Evolutionary conservation across 2,888 invertebrate genomes (phyloP), one percentile per base, ranked within the genome.

Genomic region (Periphyllus acericola): DNA sequence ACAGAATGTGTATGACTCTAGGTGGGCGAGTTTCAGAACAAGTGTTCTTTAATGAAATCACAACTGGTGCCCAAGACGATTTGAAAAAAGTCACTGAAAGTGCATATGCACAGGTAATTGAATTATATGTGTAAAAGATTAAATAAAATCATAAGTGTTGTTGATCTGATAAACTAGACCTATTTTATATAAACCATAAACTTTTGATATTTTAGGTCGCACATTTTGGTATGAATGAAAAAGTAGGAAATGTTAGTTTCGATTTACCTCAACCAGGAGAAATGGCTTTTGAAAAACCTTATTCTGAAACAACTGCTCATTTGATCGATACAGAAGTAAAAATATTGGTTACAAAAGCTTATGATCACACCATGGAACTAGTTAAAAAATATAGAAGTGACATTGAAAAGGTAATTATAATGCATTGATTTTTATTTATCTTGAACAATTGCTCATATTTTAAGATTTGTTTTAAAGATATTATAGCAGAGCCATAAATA

Each of bases 21-120:
- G 99, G 99, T n/a, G 99, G 99, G 0, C 94, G 99, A 90, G 99
- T 97, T 0, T 96, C 99, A 0, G 99, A 99, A 92, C 97, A 99
- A 92, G 94, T 99, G 90, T 99, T 99, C 93, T 99, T 99, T 91
- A 94, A 94, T 1, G 94, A 96, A 90, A 98, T 99, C 90, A 99
- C 99, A 3, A 99, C 99, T 0, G 99, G 99, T 0, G 99, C 99
- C 0, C 99, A 99, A 91, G 99, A 99, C 91, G 99, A 99, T 93
- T 93, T 99, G 81, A 96, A 98, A 92, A 99, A 99, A 93, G 96
- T 99, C 89, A 99, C 99, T 0, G 96, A 99, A 92, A 98, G 95
- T 92, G 99, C 99, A 0, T 99, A 99, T 92, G 96, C 99, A 0
- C 99, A 99, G 92, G 94, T 94, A 89, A 25, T 25, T 25, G 9